Evolutionary conservation across 2,113 vertebrate species (phyloP), one percentile per base, ranked within the genome.

Genomic region (Aldabrachelys gigantea): DNA sequence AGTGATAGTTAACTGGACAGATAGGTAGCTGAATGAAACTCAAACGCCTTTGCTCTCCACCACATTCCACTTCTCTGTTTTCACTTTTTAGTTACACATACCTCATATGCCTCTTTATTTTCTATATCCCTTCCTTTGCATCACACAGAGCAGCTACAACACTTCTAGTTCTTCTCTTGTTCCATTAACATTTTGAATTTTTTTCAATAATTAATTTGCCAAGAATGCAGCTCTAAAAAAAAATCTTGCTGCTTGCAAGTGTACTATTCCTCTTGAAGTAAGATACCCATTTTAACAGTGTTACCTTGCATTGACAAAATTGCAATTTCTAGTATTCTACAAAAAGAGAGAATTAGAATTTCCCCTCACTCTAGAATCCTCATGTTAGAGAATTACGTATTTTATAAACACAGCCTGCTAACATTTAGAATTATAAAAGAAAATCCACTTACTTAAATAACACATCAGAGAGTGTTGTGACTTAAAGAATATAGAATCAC

Each of bases 201-300:
- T 90, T 92, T 94, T 85, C 96, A 62, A 62, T 62, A 93, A 96
- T 90, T 92, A 93, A 79, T 16, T 92, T 93, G 92, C 87, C 92
- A 95, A 93, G 69, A 92, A 87, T 69, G 87, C 3, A 57, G 10
- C 50, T 84, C 87, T 49, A 90, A 87, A 78, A 75, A 44, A 80
- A 88, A 94, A 21, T 50, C 88, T 85, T 9, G 24, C 27, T 90
- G 27, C 59, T 93, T 54, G 21, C 50, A 56, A 49, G 27, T 85
- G 27, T 88, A 47, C 81, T 90, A 13, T 85, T 1, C 0, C 41
- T 91, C 82, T 31, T 87, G 14, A 92, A 81, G 31, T 80, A 89
- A 83, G 11, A 89, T 79, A 62, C 52, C 79, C 1, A 1, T 92
- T 87, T 81, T 72, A 87, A 87, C 4, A 3, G 31, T 6, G 9